phyloP scores from a whole-genome alignment of 1,140 invertebrate species.

The Acromyrmex echinatior region DNA sequence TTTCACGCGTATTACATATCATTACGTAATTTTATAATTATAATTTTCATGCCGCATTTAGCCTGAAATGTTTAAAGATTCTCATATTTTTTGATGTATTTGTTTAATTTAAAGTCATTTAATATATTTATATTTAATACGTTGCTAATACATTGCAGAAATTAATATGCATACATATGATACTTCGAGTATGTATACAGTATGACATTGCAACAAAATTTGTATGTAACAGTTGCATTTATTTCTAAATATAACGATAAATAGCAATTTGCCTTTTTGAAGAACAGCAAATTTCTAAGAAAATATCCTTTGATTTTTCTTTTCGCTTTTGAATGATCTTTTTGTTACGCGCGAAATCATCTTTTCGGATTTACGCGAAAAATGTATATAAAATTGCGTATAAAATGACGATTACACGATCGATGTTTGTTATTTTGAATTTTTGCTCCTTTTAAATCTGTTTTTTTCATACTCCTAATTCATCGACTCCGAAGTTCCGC shows the following conservation, averaged over 20 bases:
- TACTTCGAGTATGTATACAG: background rate
- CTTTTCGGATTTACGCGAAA: background rate
- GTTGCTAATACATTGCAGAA: background rate
- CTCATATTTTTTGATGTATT: background rate
- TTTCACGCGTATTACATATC: background rate
- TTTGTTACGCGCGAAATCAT: background rate
- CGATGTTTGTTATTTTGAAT: background rate
- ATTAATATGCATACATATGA: background rate
- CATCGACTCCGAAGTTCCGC: background rate
- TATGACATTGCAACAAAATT: constrained; percentile 12
- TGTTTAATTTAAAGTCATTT: background rate
- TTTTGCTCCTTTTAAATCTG: background rate
- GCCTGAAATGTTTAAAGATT: background rate
- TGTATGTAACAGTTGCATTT: background rate
- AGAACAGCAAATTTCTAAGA: background rate
- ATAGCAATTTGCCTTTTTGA: background rate
- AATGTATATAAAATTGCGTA: background rate
- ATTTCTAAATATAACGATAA: background rate
- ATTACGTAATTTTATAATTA: background rate
- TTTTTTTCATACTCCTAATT: background rate
- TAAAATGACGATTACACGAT: background rate
- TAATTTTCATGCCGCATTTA: background rate
- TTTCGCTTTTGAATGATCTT: background rate
- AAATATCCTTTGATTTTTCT: background rate
- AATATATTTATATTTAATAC: background rate